These are phyloP conservation scores for Melanaphis sacchari DNA, from an alignment of 1,140 invertebrate species.

Conservation along the genomic window DNA sequence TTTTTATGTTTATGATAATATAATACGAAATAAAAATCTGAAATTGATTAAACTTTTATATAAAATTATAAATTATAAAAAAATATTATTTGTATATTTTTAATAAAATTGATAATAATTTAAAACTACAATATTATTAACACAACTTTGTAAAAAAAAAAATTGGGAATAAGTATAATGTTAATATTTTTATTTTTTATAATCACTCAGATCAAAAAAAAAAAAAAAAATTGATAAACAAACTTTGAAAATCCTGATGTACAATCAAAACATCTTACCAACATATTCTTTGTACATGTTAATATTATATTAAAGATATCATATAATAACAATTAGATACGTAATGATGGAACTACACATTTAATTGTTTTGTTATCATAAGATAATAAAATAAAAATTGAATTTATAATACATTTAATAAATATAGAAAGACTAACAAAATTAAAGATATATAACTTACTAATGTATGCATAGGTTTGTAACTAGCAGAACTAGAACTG, in stretches of 20 bases:
- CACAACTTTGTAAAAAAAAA: neutral
- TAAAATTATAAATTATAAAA: neutral
- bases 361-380: neutral
- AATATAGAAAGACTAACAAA: neutral
- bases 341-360: neutral
- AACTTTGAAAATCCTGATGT: no score
- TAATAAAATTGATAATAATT: neutral
- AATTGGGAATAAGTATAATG: neutral
- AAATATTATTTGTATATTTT: no score
- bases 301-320: neutral
- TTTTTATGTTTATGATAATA: no score
- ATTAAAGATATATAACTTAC: neutral
- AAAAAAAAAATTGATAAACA: neutral
- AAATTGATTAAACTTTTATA: neutral
- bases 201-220: no score
- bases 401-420: neutral
- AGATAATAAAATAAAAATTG: neutral
- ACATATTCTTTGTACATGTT: no score
- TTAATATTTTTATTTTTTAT: no score
- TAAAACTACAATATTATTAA: neutral
- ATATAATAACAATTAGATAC: neutral
- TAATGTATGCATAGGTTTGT: neutral
- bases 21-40: neutral
- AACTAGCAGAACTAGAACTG: conserved; percentile 15
- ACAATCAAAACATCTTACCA: no score